phyloP scores from a whole-genome alignment of 2,797 vertebrate genomes.

The Distichodus sexfasciatus region DNA sequence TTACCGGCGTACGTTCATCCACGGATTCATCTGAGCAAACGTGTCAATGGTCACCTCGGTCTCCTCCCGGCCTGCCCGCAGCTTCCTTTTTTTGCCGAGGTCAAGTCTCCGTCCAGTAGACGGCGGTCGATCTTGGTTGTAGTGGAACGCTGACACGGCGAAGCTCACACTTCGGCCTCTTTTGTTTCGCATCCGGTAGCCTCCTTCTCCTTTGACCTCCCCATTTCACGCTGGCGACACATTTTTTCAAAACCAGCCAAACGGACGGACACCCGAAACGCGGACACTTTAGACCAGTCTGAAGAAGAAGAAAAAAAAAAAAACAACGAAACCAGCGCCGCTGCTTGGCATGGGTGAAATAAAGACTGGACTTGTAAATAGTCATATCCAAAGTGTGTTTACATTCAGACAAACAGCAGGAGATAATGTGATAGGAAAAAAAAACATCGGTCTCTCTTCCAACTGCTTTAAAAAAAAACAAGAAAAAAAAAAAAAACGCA shows the following conservation, averaged over 20 bases:
- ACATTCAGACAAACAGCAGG: constrained; percentile 84
- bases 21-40: constrained; percentile 36
- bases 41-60: no score
- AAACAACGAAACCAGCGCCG: no score
- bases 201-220: constrained; percentile 31
- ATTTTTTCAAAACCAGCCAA: constrained; percentile 64
- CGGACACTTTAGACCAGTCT: constrained; percentile 71
- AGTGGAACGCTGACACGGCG: not conserved
- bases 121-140: no score
- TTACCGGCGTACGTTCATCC: constrained; percentile 41
- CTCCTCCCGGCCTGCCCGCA: no score
- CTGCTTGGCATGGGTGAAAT: constrained; percentile 48
- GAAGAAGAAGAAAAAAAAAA: constrained; percentile 50
- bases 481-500: constrained; percentile 21
- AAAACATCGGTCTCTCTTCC: constrained; percentile 80
- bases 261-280: constrained; percentile 64
- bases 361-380: constrained; percentile 85
- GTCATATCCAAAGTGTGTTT: constrained; percentile 84
- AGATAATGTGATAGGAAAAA: constrained; percentile 87
- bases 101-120: no score
- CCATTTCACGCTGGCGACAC: constrained; percentile 67
- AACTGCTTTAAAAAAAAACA: constrained; percentile 64
- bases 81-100: no score
- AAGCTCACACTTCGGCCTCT: not conserved
- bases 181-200: not conserved